Base-by-base conservation (phyloP, 2,797 vertebrate species). In the Cyclopterus lumpus region DNA sequence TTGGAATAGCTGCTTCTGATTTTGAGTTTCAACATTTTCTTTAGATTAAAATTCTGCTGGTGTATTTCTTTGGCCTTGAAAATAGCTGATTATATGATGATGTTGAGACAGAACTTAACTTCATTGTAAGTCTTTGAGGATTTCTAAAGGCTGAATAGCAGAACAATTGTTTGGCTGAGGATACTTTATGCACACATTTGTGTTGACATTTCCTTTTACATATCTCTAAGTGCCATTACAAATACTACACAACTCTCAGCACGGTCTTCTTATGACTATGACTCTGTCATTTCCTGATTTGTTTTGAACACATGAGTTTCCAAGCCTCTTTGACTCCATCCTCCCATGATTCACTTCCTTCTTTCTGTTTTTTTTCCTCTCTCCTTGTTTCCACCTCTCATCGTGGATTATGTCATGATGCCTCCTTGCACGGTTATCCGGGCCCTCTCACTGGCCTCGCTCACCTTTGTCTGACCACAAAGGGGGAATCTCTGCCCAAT, bases 401-500 rank as follows among this genome's bases (percentile, higher is more conserved):
- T 87, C 79, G 28, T 86, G 88, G 69, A 85, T 88, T 70, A 38
- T 91, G 82, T 91, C 80, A 84, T 71, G 75, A 58, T 83, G 83
- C 76, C 88, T 88, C 77, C 89, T 88, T 95, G 76, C 86, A 54
- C 82, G 91, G 51, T 79, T 94, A 15, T 77, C 80, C 48, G 61
- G 38, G 79, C 83, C 34, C 34, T 89, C 58, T 88, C 46, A 68
- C 72, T 69, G 82, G 75, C 83, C 71, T 9, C 51, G 4, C 60
- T 79, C 89, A 77, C 87, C 79, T 72, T 70, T 70, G 58, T 73
- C 54, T 68, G 85, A 72, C 83, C 55, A 57, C 70, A 83, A 92
- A 94, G 93, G 93, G 92, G 74, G 91, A 94, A 11, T 90, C 94
- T 87, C 95, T 97, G 92, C 96, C 96, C 90, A 96, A 96, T 44